Evolutionary conservation across 2,113 vertebrate species (phyloP).

Genomic region (Callospermophilus lateralis): DNA sequence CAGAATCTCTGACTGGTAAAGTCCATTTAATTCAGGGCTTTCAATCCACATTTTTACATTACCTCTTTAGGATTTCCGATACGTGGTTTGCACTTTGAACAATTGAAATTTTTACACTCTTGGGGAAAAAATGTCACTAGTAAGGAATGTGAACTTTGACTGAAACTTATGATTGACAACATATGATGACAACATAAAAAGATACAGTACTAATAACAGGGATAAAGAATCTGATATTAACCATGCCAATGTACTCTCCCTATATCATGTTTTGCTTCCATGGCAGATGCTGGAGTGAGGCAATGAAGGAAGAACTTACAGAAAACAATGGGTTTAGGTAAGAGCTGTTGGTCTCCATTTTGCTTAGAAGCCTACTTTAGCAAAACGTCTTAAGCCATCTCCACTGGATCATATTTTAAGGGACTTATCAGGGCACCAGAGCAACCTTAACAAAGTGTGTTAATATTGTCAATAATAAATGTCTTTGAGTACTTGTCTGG

Average conservation of each 20-base stretch:
- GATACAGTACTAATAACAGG: conserved; percentile 83
- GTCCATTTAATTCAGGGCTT: conserved; percentile 88
- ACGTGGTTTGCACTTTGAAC: conserved; percentile 89
- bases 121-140: conserved; percentile 81
- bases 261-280: conserved; percentile 44
- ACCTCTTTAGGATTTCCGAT: conserved; percentile 88
- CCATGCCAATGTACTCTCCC: conserved; percentile 18
- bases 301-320: conserved; percentile 67
- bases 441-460: conserved; percentile 60
- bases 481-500: background rate
- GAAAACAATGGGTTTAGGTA: conserved; percentile 45
- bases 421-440: background rate
- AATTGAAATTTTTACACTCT: conserved; percentile 88
- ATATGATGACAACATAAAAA: conserved; percentile 87
- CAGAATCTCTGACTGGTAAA: conserved; percentile 88
- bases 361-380: conserved; percentile 70
- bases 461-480: background rate
- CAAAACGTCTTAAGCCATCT: conserved; percentile 67
- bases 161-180: conserved; percentile 85
- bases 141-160: conserved; percentile 86
- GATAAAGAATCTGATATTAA: conserved; percentile 76
- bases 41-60: conserved; percentile 86
- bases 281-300: background rate
- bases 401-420: conserved; percentile 71
- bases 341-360: conserved; percentile 76